These are phyloP conservation scores for Drosophila pandora DNA, from an alignment of 1,140 invertebrate species.

Conservation along the genomic window DNA sequence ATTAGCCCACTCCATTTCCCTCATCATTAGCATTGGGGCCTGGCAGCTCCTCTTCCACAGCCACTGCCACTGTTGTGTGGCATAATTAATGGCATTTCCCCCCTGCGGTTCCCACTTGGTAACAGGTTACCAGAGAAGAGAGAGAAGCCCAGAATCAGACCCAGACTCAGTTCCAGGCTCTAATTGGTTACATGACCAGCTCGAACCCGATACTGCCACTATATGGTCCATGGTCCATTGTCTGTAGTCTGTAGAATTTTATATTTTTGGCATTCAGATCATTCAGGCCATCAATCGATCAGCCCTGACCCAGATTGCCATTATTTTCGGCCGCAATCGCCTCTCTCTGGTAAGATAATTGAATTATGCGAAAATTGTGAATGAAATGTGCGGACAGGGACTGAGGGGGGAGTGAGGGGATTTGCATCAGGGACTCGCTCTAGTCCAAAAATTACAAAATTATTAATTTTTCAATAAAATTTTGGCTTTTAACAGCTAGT, in stretches of 20 bases:
- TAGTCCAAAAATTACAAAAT: neutral
- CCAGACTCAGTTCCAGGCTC: slow-evolving; percentile 2
- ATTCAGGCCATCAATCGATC: slow-evolving; percentile 9
- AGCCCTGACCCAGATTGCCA: slow-evolving; percentile 25
- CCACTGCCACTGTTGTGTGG: slow-evolving; percentile 29
- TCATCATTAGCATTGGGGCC: slow-evolving; percentile 39
- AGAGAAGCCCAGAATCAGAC: neutral
- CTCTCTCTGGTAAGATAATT: slow-evolving; percentile 12
- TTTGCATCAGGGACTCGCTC: neutral
- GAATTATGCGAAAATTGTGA: slow-evolving; percentile 7
- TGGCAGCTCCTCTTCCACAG: neutral
- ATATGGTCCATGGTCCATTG: neutral
- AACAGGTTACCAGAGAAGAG: slow-evolving; percentile 27
- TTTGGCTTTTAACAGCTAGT: too few species aligned
- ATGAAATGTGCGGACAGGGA: neutral
- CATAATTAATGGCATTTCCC: slow-evolving; percentile 41
- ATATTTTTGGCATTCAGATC: slow-evolving; percentile 10
- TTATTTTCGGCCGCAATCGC: slow-evolving; percentile 6
- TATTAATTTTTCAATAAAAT: neutral
- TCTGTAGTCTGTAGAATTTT: neutral
- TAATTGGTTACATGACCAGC: slow-evolving; percentile 41
- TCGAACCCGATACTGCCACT: slow-evolving; percentile 5
- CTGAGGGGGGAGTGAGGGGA: neutral
- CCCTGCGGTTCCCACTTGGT: slow-evolving; percentile 13
- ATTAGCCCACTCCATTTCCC: slow-evolving; percentile 45